Evolutionary conservation across 1,140 invertebrate species (phyloP).

Genomic region (Zaprionus capensis): DNA sequence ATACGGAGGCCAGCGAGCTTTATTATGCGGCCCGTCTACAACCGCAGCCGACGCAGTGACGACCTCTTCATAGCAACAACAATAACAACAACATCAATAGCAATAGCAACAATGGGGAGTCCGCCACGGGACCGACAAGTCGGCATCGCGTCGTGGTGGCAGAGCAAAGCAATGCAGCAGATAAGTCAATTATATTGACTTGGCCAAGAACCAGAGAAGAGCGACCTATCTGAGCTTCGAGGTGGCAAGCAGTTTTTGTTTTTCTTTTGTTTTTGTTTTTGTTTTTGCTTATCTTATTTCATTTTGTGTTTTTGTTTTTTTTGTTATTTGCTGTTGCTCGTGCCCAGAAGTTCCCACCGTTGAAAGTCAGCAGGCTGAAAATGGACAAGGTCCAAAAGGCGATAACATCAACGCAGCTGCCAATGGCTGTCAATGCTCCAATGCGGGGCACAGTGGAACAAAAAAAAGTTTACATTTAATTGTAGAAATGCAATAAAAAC

Average conservation of each 20-base stretch:
- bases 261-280: conserved; percentile 20
- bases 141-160: conserved; percentile 31
- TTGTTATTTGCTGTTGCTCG: conserved; percentile 20
- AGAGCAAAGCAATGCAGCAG: conserved; percentile 67
- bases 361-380: conserved; percentile 48
- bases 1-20: conserved; percentile 78
- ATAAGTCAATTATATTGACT: conserved; percentile 82
- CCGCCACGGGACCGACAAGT: conserved; percentile 13
- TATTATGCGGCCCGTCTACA: conserved; percentile 55
- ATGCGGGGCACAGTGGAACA: conserved; percentile 46
- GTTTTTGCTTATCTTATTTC: conserved; percentile 8
- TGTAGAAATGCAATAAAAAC: no score
- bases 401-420: conserved; percentile 69
- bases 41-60: conserved; percentile 52
- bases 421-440: conserved; percentile 67
- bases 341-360: conserved; percentile 64
- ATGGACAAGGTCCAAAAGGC: conserved; percentile 56
- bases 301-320: conserved; percentile 8
- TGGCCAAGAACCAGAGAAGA: conserved; percentile 60
- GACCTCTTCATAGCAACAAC: conserved; percentile 34
- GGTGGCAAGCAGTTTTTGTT: conserved; percentile 59
- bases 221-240: conserved; percentile 54
- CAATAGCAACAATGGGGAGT: conserved; percentile 15
- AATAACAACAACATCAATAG: conserved; percentile 14
- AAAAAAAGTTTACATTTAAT: background rate